Conservation (phyloP, 2,113 vertebrate species). For the Oryzias javanicus region DNA sequence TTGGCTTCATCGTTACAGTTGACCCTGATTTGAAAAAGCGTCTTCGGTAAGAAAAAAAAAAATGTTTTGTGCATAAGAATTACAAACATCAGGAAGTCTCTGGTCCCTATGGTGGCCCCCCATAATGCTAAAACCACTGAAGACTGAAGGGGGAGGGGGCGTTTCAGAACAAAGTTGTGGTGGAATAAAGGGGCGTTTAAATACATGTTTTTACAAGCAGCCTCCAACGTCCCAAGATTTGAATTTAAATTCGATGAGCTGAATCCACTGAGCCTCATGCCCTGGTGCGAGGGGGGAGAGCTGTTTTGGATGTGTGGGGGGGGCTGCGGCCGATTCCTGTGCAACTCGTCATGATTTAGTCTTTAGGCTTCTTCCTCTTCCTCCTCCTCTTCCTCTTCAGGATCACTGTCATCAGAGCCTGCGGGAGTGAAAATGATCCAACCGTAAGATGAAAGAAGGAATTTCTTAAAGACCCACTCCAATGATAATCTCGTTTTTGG, state of each 20-base stretch:
- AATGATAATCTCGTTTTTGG: not conserved
- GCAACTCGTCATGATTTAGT: constrained; percentile 31
- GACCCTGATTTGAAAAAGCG: constrained; percentile 64
- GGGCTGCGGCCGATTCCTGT: not conserved
- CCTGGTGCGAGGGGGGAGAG: not conserved
- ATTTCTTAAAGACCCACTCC: too few species aligned
- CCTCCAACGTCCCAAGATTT: too few species aligned
- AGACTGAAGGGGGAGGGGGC: not conserved
- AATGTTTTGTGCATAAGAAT: constrained; percentile 68
- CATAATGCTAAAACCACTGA: constrained; percentile 12
- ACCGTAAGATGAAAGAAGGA: not conserved
- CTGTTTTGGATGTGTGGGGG: not conserved
- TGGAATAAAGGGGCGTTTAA: not conserved
- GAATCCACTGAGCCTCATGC: not conserved
- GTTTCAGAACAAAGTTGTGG: not conserved
- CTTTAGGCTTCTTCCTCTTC: constrained; percentile 57
- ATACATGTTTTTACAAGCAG: not conserved
- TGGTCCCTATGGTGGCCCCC: constrained; percentile 50
- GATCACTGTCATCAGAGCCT: constrained; percentile 77
- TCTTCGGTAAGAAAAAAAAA: constrained; percentile 50
- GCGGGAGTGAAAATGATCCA: not conserved
- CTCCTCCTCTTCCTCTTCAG: constrained; percentile 58
- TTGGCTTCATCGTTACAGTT: constrained; percentile 56
- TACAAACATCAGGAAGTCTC: constrained; percentile 22
- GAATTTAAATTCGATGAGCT: too few species aligned